phyloP scores from a whole-genome alignment of 2,797 vertebrate species.

The Taeniopygia guttata region DNA sequence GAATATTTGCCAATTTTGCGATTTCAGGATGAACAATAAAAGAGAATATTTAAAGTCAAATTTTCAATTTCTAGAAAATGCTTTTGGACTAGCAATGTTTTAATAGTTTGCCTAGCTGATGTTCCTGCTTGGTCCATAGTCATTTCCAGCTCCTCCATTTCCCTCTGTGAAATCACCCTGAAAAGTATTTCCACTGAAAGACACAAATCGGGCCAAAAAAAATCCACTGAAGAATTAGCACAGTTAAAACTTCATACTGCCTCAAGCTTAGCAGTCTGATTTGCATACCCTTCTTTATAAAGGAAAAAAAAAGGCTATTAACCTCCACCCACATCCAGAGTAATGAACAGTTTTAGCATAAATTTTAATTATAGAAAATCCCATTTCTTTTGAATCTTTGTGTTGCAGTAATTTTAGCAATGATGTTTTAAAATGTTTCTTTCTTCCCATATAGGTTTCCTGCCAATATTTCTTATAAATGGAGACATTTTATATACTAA shows the following conservation, averaged over 20 bases:
- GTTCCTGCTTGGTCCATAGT: background rate
- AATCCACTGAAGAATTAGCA: background rate
- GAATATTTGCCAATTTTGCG: background rate
- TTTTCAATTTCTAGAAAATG: background rate
- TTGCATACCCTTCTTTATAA: background rate
- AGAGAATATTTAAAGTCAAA: background rate
- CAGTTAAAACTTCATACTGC: background rate
- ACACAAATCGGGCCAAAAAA: background rate
- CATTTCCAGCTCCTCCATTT: background rate
- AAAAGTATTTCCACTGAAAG: background rate
- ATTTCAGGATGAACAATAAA: background rate
- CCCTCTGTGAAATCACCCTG: background rate
- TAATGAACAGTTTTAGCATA: constrained; percentile 11
- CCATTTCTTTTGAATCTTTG: background rate
- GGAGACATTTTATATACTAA: background rate
- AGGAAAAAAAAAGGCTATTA: background rate
- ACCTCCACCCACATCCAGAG: background rate
- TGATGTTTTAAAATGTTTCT: background rate
- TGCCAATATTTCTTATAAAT: background rate
- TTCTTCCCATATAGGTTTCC: background rate
- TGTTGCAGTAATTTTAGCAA: background rate
- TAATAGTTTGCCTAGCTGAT: background rate
- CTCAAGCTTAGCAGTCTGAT: background rate
- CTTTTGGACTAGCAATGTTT: background rate
- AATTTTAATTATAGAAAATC: constrained; percentile 7